Percentiles rank a stretch among this genome's conserved stretches.
Conservation (phyloP, 2,888 invertebrate genomes). For the Cosmia trapezina region DNA sequence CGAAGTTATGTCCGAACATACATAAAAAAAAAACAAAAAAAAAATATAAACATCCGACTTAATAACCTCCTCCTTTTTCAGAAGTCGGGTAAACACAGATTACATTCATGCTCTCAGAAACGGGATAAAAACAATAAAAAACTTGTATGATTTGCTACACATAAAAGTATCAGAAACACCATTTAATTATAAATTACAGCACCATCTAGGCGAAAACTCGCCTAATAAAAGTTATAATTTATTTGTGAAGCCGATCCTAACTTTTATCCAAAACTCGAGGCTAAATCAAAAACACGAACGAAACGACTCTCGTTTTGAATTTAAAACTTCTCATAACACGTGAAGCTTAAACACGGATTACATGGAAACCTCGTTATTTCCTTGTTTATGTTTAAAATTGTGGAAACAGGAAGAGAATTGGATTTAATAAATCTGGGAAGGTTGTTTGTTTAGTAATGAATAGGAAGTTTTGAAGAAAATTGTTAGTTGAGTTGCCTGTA, state of each 20-base stretch:
- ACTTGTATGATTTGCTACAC: neutral
- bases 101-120: too few relatives aligned
- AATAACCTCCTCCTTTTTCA: too few relatives aligned
- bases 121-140: neutral
- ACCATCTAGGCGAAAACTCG: slow-evolving; percentile 7
- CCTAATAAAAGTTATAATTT: slow-evolving; percentile 65
- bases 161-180: slow-evolving; percentile 13
- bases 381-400: slow-evolving; percentile 37
- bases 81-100: too few relatives aligned
- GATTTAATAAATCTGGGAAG: neutral
- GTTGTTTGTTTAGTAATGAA: slow-evolving; percentile 1
- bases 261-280: slow-evolving; percentile 63
- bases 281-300: slow-evolving; percentile 67
- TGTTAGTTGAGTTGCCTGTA: neutral
- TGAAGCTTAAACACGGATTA: slow-evolving; percentile 54
- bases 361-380: slow-evolving; percentile 44
- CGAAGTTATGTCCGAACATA: too few relatives aligned
- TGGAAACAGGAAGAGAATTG: slow-evolving; percentile 4
- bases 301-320: slow-evolving; percentile 73
- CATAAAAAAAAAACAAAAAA: too few relatives aligned
- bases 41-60: too few relatives aligned
- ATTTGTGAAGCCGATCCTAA: slow-evolving; percentile 62
- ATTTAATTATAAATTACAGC: slow-evolving; percentile 29
- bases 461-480: neutral
- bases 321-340: slow-evolving; percentile 71